These are phyloP conservation scores for Poecilus cupreus DNA, from an alignment of 2,888 invertebrate species.

Conservation along the genomic window DNA sequence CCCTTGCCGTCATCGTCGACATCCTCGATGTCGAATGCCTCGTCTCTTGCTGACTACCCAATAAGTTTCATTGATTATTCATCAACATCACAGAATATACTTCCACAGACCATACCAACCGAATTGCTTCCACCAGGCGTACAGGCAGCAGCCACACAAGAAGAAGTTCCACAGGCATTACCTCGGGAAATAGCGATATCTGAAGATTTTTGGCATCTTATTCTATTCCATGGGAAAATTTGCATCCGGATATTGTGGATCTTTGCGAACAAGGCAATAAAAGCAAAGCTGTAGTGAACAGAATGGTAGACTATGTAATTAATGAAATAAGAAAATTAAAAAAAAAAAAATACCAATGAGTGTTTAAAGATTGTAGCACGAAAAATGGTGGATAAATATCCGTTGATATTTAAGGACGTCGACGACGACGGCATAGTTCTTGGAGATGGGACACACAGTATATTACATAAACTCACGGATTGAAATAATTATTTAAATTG, in stretches of 20 bases:
- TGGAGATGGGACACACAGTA: slow-evolving; percentile 27
- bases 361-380: not conserved
- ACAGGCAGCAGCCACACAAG: not conserved
- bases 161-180: not conserved
- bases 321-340: slow-evolving; percentile 5
- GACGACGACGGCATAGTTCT: slow-evolving; percentile 7
- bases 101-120: no score
- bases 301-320: not conserved
- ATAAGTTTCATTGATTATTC: slow-evolving; percentile 15
- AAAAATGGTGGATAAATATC: slow-evolving; percentile 27
- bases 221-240: not conserved
- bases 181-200: not conserved
- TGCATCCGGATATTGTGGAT: not conserved
- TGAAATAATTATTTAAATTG: slow-evolving; percentile 4
- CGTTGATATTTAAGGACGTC: slow-evolving; percentile 2
- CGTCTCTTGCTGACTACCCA: no score
- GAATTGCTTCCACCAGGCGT: no score
- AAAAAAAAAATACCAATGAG: not conserved
- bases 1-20: no score
- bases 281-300: not conserved
- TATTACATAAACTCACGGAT: not conserved
- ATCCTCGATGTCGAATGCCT: no score
- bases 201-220: not conserved
- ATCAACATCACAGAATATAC: not conserved
- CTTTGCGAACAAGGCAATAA: slow-evolving; percentile 10